Base-by-base conservation (phyloP, 2,797 vertebrate genomes). In the Ispidina lecontei region DNA sequence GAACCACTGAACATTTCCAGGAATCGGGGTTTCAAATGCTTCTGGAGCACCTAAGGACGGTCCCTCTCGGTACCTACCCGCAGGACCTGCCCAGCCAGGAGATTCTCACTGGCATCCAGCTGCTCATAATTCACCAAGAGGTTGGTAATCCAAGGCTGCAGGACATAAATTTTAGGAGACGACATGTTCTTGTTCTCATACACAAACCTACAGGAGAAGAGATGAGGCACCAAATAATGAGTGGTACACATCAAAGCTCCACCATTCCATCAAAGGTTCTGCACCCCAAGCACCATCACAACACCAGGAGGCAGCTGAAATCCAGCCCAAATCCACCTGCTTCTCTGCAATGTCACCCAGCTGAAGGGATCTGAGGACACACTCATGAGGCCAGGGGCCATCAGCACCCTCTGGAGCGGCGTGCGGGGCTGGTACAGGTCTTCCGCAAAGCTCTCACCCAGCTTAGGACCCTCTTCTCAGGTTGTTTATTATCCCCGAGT, bases 11-110 rank as follows among this genome's bases (percentile, higher is more conserved):
- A 4, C 2, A 1, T 7, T 43, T 46, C 6, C 31, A 37, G 64
- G 25, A 65, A 62, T 25, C 37, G 3, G 33, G 23, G 67, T 72
- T 51, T 72, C 43, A 37, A 16, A 60, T 1, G 4, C 51, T 44
- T 23, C 1, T 43, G 55, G 23, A 49, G 39, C 18, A 23, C 16
- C 46, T 9, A 13, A 37, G 41, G 26, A 69, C 47, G 43, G 33
- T 13, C 14, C 7, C 49, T 56, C 25, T 35, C 4, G 2, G 28
- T 70, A 93, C 95, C 13, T 58, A 96, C 95, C 87, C 49, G 72
- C 33, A 96, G 68, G 35, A 96, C 91, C 78, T 95, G 94, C 49
- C 94, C 95, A 1, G 93, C 91, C 87, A 94, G 41, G 12, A 92
- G 76, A 29, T 89, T 85, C 69, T 92, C 89, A 8, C 0, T 52